phyloP scores from a whole-genome alignment of 2,888 invertebrate species.

The Polia nebulosa region DNA sequence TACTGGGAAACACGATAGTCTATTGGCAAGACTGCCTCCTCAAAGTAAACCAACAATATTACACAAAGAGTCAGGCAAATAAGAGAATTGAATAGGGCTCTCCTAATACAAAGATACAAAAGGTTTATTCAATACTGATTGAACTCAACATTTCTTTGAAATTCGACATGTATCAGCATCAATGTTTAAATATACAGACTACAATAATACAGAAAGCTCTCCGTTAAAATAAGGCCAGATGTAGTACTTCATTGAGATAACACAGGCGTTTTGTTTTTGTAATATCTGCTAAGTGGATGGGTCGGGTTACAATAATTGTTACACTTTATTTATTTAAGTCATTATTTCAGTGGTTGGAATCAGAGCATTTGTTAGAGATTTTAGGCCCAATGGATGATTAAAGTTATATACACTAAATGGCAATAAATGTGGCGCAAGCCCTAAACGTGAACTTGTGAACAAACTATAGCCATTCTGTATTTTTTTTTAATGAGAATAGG shows the following conservation, averaged over 20 bases:
- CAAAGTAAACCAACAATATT: background rate
- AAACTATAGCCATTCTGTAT: too few relatives aligned
- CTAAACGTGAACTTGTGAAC: too few relatives aligned
- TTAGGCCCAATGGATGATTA: background rate
- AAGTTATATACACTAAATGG: too few relatives aligned
- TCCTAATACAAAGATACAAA: slow-evolving; percentile 16
- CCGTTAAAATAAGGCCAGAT: slow-evolving; percentile 51
- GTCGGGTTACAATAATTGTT: slow-evolving; percentile 36
- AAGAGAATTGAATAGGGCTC: slow-evolving; percentile 20
- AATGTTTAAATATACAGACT: slow-evolving; percentile 42
- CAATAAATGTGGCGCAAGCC: too few relatives aligned
- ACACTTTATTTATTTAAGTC: slow-evolving; percentile 32
- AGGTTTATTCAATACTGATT: slow-evolving; percentile 35
- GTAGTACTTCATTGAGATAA: slow-evolving; percentile 54
- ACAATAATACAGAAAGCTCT: slow-evolving; percentile 50
- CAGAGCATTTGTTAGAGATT: background rate
- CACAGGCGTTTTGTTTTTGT: slow-evolving; percentile 52
- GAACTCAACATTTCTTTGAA: slow-evolving; percentile 28
- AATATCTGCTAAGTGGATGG: slow-evolving; percentile 49
- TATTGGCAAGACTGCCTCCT: background rate
- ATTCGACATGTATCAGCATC: slow-evolving; percentile 25
- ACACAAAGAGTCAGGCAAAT: slow-evolving; percentile 11
- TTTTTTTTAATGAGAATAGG: too few relatives aligned
- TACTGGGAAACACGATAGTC: background rate
- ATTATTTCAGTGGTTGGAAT: background rate